Percentiles rank a stretch among this genome's conserved stretches.
These are phyloP conservation scores for Agonopterix heracliana DNA, from an alignment of 2,888 invertebrate species.

Conservation along the genomic window DNA sequence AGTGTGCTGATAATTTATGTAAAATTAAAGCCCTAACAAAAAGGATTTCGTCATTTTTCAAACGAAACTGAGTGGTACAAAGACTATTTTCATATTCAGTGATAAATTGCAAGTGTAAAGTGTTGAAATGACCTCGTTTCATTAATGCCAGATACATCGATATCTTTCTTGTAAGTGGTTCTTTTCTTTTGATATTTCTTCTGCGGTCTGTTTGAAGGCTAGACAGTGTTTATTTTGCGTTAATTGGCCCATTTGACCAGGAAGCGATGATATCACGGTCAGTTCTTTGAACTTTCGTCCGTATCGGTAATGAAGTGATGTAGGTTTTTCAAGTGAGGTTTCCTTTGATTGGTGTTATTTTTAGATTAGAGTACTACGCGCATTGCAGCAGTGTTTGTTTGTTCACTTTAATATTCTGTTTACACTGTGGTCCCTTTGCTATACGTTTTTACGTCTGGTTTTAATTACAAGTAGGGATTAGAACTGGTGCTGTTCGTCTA, in stretches of 20 bases:
- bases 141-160: constrained; percentile 26
- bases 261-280: constrained; percentile 59
- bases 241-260: constrained; percentile 45
- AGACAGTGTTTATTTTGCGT: constrained; percentile 24
- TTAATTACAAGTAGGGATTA: too few relatives aligned
- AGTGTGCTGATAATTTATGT: constrained; percentile 37
- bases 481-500: too few relatives aligned
- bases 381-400: constrained; percentile 44
- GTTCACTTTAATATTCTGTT: constrained; percentile 26
- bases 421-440: constrained; percentile 15
- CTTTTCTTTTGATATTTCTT: constrained; percentile 8
- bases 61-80: constrained; percentile 26
- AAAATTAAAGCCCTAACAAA: constrained; percentile 37
- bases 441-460: too few relatives aligned
- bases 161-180: constrained; percentile 24
- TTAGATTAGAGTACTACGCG: constrained; percentile 45
- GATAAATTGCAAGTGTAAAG: constrained; percentile 23
- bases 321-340: constrained; percentile 28
- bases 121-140: constrained; percentile 26
- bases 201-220: constrained; percentile 10
- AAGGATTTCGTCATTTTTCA: constrained; percentile 26
- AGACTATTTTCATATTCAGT: constrained; percentile 26
- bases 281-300: constrained; percentile 42
- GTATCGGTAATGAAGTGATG: constrained; percentile 28
- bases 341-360: constrained; percentile 53